Base-by-base conservation (phyloP, 2,113 vertebrate species). In the Oreochromis aureus region DNA sequence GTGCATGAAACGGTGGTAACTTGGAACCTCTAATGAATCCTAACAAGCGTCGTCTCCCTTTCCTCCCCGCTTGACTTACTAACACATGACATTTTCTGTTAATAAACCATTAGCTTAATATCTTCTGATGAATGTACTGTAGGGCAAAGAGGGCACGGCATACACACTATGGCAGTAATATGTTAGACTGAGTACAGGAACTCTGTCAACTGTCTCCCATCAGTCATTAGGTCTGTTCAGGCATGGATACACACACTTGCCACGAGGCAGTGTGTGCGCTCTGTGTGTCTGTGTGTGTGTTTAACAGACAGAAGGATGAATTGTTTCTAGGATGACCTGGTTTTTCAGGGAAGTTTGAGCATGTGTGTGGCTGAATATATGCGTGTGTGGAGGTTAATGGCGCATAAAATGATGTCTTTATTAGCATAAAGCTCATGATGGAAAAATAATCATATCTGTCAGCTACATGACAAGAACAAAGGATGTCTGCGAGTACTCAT, bases 71-170 rank as follows among this genome's bases (percentile, higher is more conserved):
- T 66, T 51, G 89, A 86, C 87, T 86, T 16, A 69, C 78, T 48
- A 87, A 92, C 87, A 89, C 89, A 92, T 90, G 90, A 88, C 88
- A 90, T 94, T 90, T 87, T 30, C 34, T 76, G 55, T 87, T 87
- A 91, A 87, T 89, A 83, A 92, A 90, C 90, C 90, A 95, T 95
- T 95, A 94, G 86, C 88, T 89, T 88, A 87, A 91, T 93, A 89
- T 92, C 59, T 66, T 90, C 55, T 19, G 7, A 63, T 61, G 82
- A 79, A 36, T 39, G 79, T 58, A 89, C 87, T 69, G 82, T 80
- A 81, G 89, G 87, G 88, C 86, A 56, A 73, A 9, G 8, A 83
- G 88, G 88, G 85, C 86, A 82, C n/a, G 2, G 51, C 86, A 27
- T 48, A 87, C 80, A 91, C 83, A 84, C 79, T 27, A 80, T 69